These are phyloP conservation scores for Watsonalla binaria DNA, from an alignment of 2,888 invertebrate species.

Conservation along the genomic window DNA sequence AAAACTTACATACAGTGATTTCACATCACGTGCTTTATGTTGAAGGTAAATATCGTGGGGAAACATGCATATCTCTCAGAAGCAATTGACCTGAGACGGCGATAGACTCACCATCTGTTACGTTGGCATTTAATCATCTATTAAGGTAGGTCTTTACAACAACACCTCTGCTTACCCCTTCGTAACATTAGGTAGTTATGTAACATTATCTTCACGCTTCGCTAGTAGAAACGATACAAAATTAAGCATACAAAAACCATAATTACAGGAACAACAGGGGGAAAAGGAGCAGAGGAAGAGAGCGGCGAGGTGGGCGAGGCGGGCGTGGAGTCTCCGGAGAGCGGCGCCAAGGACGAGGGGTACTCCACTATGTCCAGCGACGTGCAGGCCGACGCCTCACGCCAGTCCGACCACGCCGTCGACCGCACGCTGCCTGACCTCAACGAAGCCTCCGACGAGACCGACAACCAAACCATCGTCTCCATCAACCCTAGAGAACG, in stretches of 20 bases:
- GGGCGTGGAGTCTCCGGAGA: slow-evolving; percentile 86
- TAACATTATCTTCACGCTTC: too few relatives aligned
- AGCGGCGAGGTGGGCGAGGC: slow-evolving; percentile 81
- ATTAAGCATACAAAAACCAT: slow-evolving; percentile 1
- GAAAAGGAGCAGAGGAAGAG: slow-evolving; percentile 64
- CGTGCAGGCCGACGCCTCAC: slow-evolving; percentile 84
- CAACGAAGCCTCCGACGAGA: slow-evolving; percentile 86
- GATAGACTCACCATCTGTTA: too few relatives aligned
- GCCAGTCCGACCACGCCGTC: slow-evolving; percentile 77
- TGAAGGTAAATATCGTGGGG: too few relatives aligned
- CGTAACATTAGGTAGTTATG: too few relatives aligned
- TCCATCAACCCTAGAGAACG: slow-evolving; percentile 71
- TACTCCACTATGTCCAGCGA: slow-evolving; percentile 92
- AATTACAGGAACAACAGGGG: slow-evolving; percentile 49
- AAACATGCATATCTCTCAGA: too few relatives aligned
- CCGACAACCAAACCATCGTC: slow-evolving; percentile 79
- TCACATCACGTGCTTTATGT: too few relatives aligned
- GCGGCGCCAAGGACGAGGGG: slow-evolving; percentile 88
- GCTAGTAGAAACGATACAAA: too few relatives aligned
- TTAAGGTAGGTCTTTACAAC: too few relatives aligned
- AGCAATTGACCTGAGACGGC: too few relatives aligned
- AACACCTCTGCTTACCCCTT: too few relatives aligned
- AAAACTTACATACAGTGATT: too few relatives aligned
- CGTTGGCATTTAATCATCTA: too few relatives aligned
- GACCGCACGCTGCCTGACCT: slow-evolving; percentile 83